These are phyloP conservation scores for Meleagris gallopavo DNA, from an alignment of 2,113 vertebrate species.

Conservation along the genomic window DNA sequence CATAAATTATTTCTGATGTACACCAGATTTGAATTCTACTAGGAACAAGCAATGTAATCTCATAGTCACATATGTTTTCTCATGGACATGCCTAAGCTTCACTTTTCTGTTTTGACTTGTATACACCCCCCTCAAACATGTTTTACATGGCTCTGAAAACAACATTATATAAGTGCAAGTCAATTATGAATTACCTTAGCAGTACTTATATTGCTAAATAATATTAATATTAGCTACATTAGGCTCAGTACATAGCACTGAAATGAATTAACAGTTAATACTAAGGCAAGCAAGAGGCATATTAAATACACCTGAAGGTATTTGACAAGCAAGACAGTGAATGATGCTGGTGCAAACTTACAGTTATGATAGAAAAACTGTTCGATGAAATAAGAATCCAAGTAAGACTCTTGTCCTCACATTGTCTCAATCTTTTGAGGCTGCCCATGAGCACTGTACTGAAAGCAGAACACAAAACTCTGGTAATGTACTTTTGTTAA, in stretches of 20 bases:
- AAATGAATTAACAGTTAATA: not conserved
- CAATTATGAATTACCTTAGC: not conserved
- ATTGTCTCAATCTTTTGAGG: slow-evolving; percentile 26
- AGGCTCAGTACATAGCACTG: not conserved
- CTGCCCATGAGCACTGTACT: not conserved
- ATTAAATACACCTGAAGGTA: not conserved
- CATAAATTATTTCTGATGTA: not conserved
- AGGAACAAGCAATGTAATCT: not conserved
- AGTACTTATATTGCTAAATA: not conserved
- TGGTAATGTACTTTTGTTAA: not conserved
- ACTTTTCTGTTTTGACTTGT: not conserved
- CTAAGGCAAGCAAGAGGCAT: not conserved
- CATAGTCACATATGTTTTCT: not conserved
- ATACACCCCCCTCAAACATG: accelerated
- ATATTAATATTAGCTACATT: not conserved
- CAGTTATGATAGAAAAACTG: not conserved
- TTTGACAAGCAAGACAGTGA: slow-evolving; percentile 1
- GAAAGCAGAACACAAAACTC: not conserved
- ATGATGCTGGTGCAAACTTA: not conserved
- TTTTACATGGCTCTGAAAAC: not conserved
- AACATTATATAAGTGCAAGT: not conserved
- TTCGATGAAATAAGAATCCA: slow-evolving; percentile 44
- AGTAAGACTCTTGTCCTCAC: slow-evolving; percentile 36
- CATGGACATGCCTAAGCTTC: not conserved
- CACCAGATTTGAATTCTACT: not conserved